Evolutionary conservation across 2,888 invertebrate species (phyloP).

Genomic region (Dasypogon diadema): DNA sequence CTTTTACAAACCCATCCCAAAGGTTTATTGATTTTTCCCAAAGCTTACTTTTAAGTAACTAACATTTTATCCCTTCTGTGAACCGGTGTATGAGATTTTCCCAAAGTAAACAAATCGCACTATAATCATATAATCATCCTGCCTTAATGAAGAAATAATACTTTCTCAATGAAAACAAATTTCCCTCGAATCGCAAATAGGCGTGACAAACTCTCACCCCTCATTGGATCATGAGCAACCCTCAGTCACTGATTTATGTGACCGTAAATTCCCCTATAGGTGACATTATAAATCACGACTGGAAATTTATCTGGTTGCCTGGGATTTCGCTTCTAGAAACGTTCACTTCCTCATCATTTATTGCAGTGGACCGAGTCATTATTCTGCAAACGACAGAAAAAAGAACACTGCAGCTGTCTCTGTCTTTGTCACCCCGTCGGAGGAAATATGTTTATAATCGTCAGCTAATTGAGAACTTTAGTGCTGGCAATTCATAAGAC

Average conservation of each 20-base stretch:
- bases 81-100: no score
- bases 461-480: conserved; percentile 56
- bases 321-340: neutral
- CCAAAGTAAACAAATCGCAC: conserved; percentile 52
- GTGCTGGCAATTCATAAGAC: conserved; percentile 35
- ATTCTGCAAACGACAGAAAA: neutral
- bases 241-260: conserved; percentile 52
- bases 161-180: neutral
- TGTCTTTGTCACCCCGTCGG: conserved; percentile 24
- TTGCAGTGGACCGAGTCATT: neutral
- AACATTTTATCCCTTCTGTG: no score
- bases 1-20: no score
- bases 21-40: no score
- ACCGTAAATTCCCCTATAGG: conserved; percentile 54
- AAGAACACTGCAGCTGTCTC: conserved; percentile 16
- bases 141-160: conserved; percentile 43
- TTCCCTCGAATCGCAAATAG: conserved; percentile 42
- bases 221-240: conserved; percentile 52
- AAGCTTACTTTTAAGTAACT: no score
- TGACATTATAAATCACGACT: conserved; percentile 55
- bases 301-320: conserved; percentile 10
- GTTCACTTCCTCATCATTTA: conserved; percentile 1
- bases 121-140: conserved; percentile 49
- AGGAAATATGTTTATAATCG: conserved; percentile 54
- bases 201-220: conserved; percentile 52